phyloP scores from a whole-genome alignment of 2,888 invertebrate genomes.

The Andricus quercusramuli region DNA sequence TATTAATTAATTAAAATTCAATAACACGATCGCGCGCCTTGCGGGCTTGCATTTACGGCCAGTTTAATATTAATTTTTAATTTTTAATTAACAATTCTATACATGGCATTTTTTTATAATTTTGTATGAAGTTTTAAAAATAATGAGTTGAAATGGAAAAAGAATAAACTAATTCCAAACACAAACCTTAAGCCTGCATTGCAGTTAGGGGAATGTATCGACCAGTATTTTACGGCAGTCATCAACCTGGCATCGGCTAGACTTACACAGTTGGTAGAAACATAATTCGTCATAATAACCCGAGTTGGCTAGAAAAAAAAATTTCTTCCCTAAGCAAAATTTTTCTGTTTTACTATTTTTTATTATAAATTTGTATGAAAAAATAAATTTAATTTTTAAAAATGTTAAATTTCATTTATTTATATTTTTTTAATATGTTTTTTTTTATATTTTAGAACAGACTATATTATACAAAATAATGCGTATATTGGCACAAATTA shows the following conservation, averaged over 20 bases:
- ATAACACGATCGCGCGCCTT: no score
- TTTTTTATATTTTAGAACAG: not conserved
- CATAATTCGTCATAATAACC: not conserved
- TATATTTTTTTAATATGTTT: no score
- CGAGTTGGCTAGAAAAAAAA: not conserved
- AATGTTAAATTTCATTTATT: no score
- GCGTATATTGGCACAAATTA: not conserved
- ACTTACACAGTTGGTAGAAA: not conserved
- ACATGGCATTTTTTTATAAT: not conserved
- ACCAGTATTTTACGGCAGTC: constrained; percentile 69
- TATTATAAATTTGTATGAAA: no score
- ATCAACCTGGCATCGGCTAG: constrained; percentile 60
- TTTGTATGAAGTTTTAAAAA: not conserved
- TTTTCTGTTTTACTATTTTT: not conserved
- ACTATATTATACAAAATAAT: not conserved
- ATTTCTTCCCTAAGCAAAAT: not conserved
- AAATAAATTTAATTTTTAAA: no score
- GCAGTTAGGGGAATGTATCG: constrained; percentile 72
- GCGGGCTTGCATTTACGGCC: no score
- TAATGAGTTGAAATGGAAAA: not conserved
- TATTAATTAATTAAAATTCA: no score
- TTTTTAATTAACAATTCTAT: not conserved
- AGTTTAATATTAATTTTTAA: no score
- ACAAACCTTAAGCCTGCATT: constrained; percentile 67
- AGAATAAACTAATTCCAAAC: not conserved